phyloP scores from a whole-genome alignment of 2,113 vertebrate species.

The Tretioscincus oriximinensis region DNA sequence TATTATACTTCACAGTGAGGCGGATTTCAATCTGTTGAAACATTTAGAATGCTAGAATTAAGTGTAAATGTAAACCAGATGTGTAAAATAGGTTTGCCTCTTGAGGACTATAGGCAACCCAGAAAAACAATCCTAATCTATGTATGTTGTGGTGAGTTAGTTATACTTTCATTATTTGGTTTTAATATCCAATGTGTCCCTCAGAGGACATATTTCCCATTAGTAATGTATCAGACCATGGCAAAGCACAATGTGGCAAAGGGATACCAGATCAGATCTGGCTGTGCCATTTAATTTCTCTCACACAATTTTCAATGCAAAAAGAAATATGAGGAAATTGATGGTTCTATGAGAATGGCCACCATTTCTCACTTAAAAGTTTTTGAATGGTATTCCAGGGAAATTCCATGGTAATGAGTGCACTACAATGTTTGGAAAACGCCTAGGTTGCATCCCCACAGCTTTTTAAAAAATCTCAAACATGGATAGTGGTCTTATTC shows the following conservation, averaged over 20 bases:
- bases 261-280: too few relatives aligned
- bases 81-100: conserved; percentile 1
- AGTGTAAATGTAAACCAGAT: conserved; percentile 12
- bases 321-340: not conserved
- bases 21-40: not conserved
- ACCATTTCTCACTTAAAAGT: not conserved
- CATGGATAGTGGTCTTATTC: too few relatives aligned
- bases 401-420: not conserved
- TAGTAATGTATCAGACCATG: too few relatives aligned
- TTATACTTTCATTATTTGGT: not conserved
- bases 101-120: not conserved
- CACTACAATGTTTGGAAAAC: too few relatives aligned
- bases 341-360: too few relatives aligned
- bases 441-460: too few relatives aligned
- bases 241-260: too few relatives aligned
- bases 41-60: not conserved
- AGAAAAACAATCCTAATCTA: conserved; percentile 3
- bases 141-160: not conserved
- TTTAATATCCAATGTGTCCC: not conserved
- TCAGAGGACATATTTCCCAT: not conserved
- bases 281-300: too few relatives aligned
- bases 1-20: not conserved
- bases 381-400: not conserved
- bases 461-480: too few relatives aligned
- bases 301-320: too few relatives aligned